Evolutionary conservation across 2,888 invertebrate species (phyloP), one percentile per base, ranked within the genome.

Genomic region (Metellina segmentata): DNA sequence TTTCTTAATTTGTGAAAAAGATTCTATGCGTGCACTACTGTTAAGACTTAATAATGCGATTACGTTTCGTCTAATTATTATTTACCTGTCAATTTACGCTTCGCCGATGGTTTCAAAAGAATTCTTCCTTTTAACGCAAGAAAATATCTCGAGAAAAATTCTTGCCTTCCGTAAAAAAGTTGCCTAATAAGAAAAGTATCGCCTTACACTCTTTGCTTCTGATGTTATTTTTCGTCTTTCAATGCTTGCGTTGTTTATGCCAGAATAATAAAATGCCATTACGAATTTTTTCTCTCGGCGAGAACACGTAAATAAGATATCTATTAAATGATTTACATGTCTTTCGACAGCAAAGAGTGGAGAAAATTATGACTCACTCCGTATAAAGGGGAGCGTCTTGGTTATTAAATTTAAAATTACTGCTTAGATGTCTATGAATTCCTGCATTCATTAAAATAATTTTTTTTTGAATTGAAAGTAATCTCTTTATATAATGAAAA

Each of bases 1-100:
- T 6, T 61, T 16, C 61, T 16, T 61, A 61, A 61, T 61, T 61
- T 16, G 16, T 53, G 9, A 52, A 53, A 78, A 78, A 52, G 19
- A 51, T 13, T 11, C 16, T 13, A 75, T 16, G 19, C 78, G 8
- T 20, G 52, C 52, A 52, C 19, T 8, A 19, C 16, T 61, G 61
- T 34, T 79, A 77, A 77, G 79, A 6, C 34, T 79, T 20, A 34
- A 79, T 79, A 79, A 79, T 34, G 61, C 69, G 79, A 79, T 79
- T 61, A 34, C 34, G 20, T 69, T 20, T n/a, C 11, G 20, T 34
- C 79, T 79, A 79, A 79, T 79, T 79, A 79, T 61, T 79, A 79
- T 69, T 79, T 49, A 79, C 61, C 48, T 79, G 79, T 79, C 79
- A 79, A 16, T 79, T 79, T 61, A 13, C 7, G 20, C 34, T 79